These are phyloP conservation scores for Mimas tiliae DNA, from an alignment of 2,888 invertebrate species.

Conservation along the genomic window DNA sequence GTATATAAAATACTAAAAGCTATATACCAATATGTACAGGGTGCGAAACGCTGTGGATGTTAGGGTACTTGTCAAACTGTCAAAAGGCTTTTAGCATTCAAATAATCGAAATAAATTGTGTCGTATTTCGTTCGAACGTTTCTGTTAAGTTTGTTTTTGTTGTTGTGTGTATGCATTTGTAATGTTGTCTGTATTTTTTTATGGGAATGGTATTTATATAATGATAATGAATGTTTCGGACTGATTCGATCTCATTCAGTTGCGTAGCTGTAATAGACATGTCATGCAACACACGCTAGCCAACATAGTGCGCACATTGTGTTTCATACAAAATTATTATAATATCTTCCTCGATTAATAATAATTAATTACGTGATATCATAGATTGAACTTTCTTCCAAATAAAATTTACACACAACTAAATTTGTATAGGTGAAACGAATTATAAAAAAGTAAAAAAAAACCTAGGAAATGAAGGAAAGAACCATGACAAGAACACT, in stretches of 20 bases:
- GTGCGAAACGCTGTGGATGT: conserved; percentile 45
- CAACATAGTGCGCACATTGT: conserved; percentile 51
- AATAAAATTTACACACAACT: too few relatives aligned
- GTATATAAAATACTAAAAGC: conserved; percentile 40
- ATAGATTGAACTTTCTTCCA: too few relatives aligned
- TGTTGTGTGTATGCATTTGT: conserved; percentile 18
- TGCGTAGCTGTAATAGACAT: conserved; percentile 37
- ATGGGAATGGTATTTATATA: conserved; percentile 26
- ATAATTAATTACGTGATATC: background rate
- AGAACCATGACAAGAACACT: too few relatives aligned
- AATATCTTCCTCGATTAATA: background rate
- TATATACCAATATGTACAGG: conserved; percentile 51
- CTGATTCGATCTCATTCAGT: conserved; percentile 9
- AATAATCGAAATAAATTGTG: conserved; percentile 22
- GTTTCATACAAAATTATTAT: conserved; percentile 42
- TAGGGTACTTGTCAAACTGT: conserved; percentile 45
- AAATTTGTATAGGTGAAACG: too few relatives aligned
- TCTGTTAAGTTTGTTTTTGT: background rate
- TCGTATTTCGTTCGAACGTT: conserved; percentile 33
- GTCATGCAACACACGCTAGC: conserved; percentile 67
- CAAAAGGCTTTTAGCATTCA: conserved; percentile 28
- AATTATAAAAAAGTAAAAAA: too few relatives aligned
- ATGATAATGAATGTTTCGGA: conserved; percentile 16
- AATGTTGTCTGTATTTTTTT: conserved; percentile 5
- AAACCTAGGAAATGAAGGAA: too few relatives aligned